Conservation (phyloP, 2,113 vertebrate species). For the Sceloporus undulatus region DNA sequence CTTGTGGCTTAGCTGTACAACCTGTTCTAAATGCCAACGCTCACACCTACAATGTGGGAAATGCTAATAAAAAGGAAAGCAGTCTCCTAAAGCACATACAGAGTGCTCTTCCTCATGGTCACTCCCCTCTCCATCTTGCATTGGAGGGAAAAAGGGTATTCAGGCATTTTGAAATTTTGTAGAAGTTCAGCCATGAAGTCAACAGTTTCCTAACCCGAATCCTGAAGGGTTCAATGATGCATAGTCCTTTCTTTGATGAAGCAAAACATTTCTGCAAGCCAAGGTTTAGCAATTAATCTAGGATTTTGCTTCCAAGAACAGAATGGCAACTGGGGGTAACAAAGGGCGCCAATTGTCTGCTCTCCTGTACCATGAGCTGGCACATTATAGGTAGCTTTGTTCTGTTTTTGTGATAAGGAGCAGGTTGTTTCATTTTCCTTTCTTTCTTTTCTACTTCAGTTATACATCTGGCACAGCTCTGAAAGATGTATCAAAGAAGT, state of each 20-base stretch:
- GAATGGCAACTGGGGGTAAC: neutral
- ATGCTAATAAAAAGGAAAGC: neutral
- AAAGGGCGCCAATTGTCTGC: neutral
- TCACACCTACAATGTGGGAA: neutral
- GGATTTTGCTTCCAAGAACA: neutral
- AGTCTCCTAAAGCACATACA: neutral
- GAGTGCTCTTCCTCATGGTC: neutral
- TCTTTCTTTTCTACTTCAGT: neutral
- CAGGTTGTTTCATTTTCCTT: neutral
- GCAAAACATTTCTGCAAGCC: neutral
- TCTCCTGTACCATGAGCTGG: neutral
- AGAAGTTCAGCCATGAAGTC: neutral
- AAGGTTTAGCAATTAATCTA: neutral
- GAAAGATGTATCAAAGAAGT: neutral
- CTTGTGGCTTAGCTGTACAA: neutral
- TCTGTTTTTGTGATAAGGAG: neutral
- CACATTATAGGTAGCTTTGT: neutral
- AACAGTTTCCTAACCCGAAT: neutral
- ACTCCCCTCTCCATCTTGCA: neutral
- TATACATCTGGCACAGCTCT: neutral
- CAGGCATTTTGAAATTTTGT: neutral
- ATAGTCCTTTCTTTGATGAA: neutral
- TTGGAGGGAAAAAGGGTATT: neutral
- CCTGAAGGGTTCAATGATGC: neutral
- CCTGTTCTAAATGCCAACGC: conserved; percentile 5